phyloP scores from a whole-genome alignment of 2,888 invertebrate species.

The Hyposoter dolosus region DNA sequence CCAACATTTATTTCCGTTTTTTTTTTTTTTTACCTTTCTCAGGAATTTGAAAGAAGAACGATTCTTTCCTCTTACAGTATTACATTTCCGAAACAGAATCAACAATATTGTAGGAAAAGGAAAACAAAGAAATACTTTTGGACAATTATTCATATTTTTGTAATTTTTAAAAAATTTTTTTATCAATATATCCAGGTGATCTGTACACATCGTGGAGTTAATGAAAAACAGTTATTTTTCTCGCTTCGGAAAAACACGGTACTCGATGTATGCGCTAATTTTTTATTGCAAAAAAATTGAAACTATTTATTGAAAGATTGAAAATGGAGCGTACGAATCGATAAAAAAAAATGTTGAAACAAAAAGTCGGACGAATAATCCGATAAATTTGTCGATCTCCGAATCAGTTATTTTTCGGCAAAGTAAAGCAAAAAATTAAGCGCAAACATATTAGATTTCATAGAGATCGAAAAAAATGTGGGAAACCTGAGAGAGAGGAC shows the following conservation, averaged over 20 bases:
- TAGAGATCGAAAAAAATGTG: not conserved
- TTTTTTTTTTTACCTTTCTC: constrained; percentile 6
- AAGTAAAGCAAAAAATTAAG: not conserved
- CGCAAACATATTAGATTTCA: not conserved
- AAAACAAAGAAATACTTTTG: not conserved
- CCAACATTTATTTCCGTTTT: not conserved
- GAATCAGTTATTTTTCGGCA: not conserved
- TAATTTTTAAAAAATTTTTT: not conserved
- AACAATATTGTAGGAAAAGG: constrained; percentile 16
- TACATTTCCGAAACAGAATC: constrained; percentile 33
- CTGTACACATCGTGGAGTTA: not conserved
- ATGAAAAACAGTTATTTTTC: not conserved
- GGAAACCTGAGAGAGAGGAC: too few relatives aligned
- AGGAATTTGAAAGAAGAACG: constrained; percentile 33
- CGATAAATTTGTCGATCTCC: not conserved
- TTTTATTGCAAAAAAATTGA: not conserved
- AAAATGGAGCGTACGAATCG: not conserved
- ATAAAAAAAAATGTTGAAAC: not conserved
- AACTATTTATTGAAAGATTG: not conserved
- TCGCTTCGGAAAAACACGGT: not conserved
- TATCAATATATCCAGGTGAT: not conserved
- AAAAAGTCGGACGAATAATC: not conserved
- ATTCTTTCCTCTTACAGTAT: constrained; percentile 24
- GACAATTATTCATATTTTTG: not conserved
- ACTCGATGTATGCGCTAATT: not conserved